phyloP scores from a whole-genome alignment of 2,888 invertebrate species.

The Desoria tigrina region DNA sequence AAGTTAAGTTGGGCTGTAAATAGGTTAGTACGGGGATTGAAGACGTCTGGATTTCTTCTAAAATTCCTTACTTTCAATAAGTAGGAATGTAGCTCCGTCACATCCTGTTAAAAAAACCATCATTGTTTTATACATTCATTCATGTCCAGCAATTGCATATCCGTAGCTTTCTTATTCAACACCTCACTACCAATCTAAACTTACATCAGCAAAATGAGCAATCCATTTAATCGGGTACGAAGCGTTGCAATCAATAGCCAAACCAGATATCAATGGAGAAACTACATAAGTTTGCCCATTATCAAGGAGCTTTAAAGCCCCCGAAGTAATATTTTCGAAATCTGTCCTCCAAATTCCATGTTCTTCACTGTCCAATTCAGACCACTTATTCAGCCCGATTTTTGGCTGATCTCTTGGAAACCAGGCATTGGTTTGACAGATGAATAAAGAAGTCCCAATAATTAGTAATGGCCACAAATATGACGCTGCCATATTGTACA shows the following conservation, averaged over 20 bases:
- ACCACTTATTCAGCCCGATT: slow-evolving; percentile 37
- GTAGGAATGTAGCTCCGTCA: slow-evolving; percentile 28
- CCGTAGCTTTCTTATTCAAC: background rate
- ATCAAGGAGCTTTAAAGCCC: slow-evolving; percentile 27
- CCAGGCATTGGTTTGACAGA: slow-evolving; percentile 18
- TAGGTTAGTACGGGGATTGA: slow-evolving; percentile 30
- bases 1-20: slow-evolving; percentile 36
- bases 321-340: slow-evolving; percentile 39
- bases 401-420: slow-evolving; percentile 36
- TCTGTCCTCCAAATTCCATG: slow-evolving; percentile 36
- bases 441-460: background rate
- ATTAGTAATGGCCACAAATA: background rate
- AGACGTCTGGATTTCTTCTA: slow-evolving; percentile 30
- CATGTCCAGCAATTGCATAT: no score
- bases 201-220: slow-evolving; percentile 30
- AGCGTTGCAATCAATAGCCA: slow-evolving; percentile 43
- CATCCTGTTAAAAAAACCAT: slow-evolving; percentile 18
- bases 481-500: no score
- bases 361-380: slow-evolving; percentile 40
- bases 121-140: background rate
- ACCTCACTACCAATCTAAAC: background rate
- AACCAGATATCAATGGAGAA: slow-evolving; percentile 27
- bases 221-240: slow-evolving; percentile 44
- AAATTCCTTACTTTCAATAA: slow-evolving; percentile 30
- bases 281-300: slow-evolving; percentile 37